These are phyloP conservation scores for Theonella swinhoei DNA, from an alignment of 37 sponge, comb jelly and placozoan species.

Conservation along the genomic window DNA sequence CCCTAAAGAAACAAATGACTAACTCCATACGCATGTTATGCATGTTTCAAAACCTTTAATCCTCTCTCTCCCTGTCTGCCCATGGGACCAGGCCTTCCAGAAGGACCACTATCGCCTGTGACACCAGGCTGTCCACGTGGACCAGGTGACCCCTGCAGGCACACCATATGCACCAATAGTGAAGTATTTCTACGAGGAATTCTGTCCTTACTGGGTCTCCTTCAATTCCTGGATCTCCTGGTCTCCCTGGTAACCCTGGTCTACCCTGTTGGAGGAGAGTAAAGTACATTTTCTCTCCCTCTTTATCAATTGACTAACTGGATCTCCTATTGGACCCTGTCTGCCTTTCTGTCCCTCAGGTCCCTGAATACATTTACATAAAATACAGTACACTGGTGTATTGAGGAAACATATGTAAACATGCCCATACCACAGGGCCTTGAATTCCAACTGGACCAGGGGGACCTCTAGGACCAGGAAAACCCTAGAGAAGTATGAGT, in stretches of 20 bases:
- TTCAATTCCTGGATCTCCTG: conserved; percentile 56
- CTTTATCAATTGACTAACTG: conserved; percentile 15
- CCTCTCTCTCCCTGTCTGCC: conserved; percentile 27
- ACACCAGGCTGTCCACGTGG: conserved; percentile 27
- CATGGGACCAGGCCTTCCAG: not conserved
- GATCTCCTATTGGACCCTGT: conserved; percentile 41
- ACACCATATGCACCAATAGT: too few species aligned
- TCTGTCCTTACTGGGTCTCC: conserved; percentile 59
- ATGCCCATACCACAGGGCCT: conserved; percentile 28
- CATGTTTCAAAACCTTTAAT: conserved; percentile 1
- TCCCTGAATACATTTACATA: conserved; percentile 8
- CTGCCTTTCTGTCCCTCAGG: conserved; percentile 46
- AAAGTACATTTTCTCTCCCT: not conserved
- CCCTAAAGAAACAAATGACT: conserved; percentile 25
- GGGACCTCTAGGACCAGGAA: conserved; percentile 42
- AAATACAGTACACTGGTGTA: not conserved
- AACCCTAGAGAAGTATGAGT: conserved; percentile 51
- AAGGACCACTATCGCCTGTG: conserved; percentile 13
- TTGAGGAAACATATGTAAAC: too few species aligned
- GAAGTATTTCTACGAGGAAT: too few species aligned
- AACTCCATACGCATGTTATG: too few species aligned
- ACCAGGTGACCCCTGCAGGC: conserved; percentile 34
- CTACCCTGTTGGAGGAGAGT: conserved; percentile 26
- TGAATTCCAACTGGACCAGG: conserved; percentile 34
- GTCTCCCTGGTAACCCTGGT: conserved; percentile 44